These are phyloP conservation scores for Pituophis catenifer DNA, from an alignment of 2,113 vertebrate species.

Conservation along the genomic window DNA sequence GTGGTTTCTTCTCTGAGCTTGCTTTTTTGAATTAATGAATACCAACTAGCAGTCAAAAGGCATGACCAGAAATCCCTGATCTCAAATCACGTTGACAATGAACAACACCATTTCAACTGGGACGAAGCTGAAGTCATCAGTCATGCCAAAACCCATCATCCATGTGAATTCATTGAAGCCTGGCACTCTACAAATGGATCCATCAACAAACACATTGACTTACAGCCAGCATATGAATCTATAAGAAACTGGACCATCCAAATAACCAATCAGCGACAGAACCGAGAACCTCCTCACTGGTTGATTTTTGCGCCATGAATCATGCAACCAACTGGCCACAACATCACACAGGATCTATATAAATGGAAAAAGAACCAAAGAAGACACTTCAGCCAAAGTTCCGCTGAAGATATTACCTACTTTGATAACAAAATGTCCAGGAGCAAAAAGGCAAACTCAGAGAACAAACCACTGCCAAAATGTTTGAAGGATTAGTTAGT, in stretches of 20 bases:
- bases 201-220: not conserved
- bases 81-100: not conserved
- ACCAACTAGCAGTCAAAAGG: not conserved
- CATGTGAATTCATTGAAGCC: not conserved
- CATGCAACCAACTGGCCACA: not conserved
- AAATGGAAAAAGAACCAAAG: not conserved
- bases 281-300: not conserved
- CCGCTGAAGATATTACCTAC: not conserved
- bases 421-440: not conserved
- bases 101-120: not conserved
- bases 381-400: not conserved
- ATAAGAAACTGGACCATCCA: not conserved
- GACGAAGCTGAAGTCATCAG: not conserved
- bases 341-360: not conserved
- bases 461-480: not conserved
- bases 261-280: not conserved
- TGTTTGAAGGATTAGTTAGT: not conserved
- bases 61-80: not conserved
- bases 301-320: not conserved
- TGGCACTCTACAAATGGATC: not conserved
- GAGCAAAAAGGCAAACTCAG: not conserved
- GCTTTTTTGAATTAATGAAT: not conserved
- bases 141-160: not conserved
- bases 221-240: not conserved
- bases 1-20: not conserved